Conservation (phyloP, 1,140 invertebrate genomes). For the Polyergus mexicanus region DNA sequence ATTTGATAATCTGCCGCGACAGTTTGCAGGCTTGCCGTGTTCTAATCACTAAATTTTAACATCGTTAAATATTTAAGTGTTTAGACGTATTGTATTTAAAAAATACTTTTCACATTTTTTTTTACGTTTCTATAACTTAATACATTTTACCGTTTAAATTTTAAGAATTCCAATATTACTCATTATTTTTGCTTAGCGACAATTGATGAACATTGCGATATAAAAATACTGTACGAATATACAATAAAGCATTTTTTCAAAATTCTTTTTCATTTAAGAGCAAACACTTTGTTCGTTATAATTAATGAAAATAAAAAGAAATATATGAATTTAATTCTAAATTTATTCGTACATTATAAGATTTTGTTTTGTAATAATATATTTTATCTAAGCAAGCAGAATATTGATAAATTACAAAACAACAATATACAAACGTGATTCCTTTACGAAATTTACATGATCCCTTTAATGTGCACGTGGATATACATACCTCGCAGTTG, state of each 20-base stretch:
- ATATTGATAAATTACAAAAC: background rate
- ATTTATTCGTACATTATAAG: too few relatives aligned
- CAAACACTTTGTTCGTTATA: background rate
- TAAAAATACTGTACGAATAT: background rate
- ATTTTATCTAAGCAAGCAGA: background rate
- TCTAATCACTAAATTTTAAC: conserved; percentile 7
- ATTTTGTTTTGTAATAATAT: background rate
- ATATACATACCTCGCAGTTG: background rate
- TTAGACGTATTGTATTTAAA: background rate
- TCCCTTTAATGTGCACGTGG: background rate
- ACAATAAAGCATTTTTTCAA: background rate
- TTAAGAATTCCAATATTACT: background rate
- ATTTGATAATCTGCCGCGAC: conserved; percentile 4
- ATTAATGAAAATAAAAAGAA: too few relatives aligned
- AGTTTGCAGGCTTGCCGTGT: background rate
- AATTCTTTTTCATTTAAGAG: background rate
- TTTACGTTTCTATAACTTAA: background rate
- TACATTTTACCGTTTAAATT: background rate
- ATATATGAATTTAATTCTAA: too few relatives aligned
- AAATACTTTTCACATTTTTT: background rate
- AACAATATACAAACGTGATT: background rate
- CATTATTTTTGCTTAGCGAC: background rate
- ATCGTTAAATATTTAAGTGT: conserved; percentile 2
- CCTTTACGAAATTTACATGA: background rate
- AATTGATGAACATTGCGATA: background rate